Base-by-base conservation (phyloP, 1,140 invertebrate species). In the Himalopsyche phryganea region DNA sequence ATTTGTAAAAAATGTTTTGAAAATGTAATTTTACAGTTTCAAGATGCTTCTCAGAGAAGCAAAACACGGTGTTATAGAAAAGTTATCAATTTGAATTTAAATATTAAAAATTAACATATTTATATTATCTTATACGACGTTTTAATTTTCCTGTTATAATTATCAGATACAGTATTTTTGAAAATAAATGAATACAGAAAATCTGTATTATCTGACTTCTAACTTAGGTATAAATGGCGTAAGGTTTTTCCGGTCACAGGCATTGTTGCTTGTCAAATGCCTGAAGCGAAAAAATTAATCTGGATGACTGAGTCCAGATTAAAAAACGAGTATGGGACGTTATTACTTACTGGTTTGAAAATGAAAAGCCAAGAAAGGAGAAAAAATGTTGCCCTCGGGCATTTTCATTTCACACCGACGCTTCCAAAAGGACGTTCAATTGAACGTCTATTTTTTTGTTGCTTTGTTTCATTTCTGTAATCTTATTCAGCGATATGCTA, bases 231-330 rank as follows among this genome's bases (percentile, higher is more conserved):
- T 13, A 32, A 32, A 11, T 11, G 14, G n/a, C 46, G 17, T 9
- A 40, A 40, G 4, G 15, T 5, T 40, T 40, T 40, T 40, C n/a
- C n/a, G n/a, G 38, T n/a, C 11, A 11, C n/a, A 13, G 11, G n/a
- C 17, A 36, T 51, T 51, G 49, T 51, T 40, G 33, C 11, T 5
- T 28, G 9, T 28, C n/a, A n/a, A 28, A 14, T 11, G 49, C 58
- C 50, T 20, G 15, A 15, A 46, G 50, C 58, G 3, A 49, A 38
- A 60, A 35, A 49, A 54, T 54, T 60, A 60, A 60, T 60, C 58
- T 54, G 50, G 19, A 20, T 19, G 58, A 49, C 45, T 54, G 44
- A 19, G n/a, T 11, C 18, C 18, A 18, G 18, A 53, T 53, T 18
- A 32, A 53, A n/a, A 53, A 53, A 53, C 42, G 42, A 53, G 23